Evolutionary conservation across 2,797 vertebrate species (phyloP).

Genomic region (Craterocephalus amniculus): DNA sequence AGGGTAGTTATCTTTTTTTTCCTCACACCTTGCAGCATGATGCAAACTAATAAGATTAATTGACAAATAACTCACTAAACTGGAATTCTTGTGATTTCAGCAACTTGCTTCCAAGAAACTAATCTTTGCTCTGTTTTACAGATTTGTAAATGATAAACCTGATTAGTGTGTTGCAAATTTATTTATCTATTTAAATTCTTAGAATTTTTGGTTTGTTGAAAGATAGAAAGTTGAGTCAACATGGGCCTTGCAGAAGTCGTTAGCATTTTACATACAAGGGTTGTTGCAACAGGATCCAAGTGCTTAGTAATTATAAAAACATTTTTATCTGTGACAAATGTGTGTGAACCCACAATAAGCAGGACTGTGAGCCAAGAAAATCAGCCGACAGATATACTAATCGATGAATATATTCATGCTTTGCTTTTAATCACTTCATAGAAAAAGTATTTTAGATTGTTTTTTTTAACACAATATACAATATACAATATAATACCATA

Average conservation of each 20-base stretch:
- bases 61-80: too few species aligned
- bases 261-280: constrained; percentile 15
- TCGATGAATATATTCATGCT: constrained; percentile 91
- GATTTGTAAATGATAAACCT: not conserved
- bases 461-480: constrained; percentile 98
- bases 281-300: constrained; percentile 25
- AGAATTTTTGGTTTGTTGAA: not conserved
- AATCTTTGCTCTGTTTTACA: not conserved
- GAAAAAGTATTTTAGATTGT: constrained; percentile 95
- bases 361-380: constrained; percentile 33
- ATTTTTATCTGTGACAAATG: constrained; percentile 20
- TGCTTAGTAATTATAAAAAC: constrained; percentile 22
- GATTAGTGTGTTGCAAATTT: not conserved
- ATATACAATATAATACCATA: constrained; percentile 99
- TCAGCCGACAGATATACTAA: constrained; percentile 19
- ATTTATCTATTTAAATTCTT: not conserved
- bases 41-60: too few species aligned
- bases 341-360: constrained; percentile 39
- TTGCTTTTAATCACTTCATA: constrained; percentile 98
- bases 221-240: not conserved
- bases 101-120: not conserved
- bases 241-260: not conserved
- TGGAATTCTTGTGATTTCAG: too few species aligned
- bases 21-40: not conserved
- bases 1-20: too few species aligned